Base-by-base conservation (phyloP, 2,113 vertebrate genomes). In the Dendrocopos noguchii region DNA sequence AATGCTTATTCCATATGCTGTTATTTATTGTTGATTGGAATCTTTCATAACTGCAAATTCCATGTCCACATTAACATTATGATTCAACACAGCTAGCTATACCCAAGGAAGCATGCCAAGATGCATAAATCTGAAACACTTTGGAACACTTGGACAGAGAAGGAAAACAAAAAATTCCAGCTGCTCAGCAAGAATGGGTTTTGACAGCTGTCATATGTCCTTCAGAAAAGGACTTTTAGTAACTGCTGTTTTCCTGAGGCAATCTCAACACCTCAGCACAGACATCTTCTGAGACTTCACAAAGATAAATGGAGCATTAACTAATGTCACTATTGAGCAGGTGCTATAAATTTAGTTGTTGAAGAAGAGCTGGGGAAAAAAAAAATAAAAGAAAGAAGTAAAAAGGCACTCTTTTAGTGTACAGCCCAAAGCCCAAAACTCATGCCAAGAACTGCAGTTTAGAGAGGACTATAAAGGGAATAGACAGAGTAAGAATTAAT, bases 121-220 rank as follows among this genome's bases (percentile, higher is more conserved):
- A 61, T 2, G 33, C 47, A 81, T 64, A 86, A 83, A 84, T 94
- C 75, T 80, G 75, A 77, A 90, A n/a, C 27, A 61, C 31, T 75
- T 67, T 67, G 52, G 66, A 75, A 92, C 33, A 60, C 42, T 59
- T 25, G 44, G 63, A 42, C 33, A 83, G 44, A 88, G 36, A 63
- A 90, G n/a, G 59, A 60, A 94, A 86, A 91, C 70, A 50, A 67
- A 82, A 73, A 90, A 57, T n/a, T 88, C 61, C 84, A 84, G 53
- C 36, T 72, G 61, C 47, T 93, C 28, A 56, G 34, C 2, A 11
- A 77, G 65, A 63, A 73, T 59, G 76, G 24, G 3, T 89, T 84
- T 71, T 82, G 82, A 65, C 65, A 92, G 61, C 57, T 84, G 61
- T 28, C 17, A 3, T 22, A 31, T 27, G 80, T 68, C 70, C 53